phyloP scores from a whole-genome alignment of 2,888 invertebrate genomes.

The Platynereis dumerilii region DNA sequence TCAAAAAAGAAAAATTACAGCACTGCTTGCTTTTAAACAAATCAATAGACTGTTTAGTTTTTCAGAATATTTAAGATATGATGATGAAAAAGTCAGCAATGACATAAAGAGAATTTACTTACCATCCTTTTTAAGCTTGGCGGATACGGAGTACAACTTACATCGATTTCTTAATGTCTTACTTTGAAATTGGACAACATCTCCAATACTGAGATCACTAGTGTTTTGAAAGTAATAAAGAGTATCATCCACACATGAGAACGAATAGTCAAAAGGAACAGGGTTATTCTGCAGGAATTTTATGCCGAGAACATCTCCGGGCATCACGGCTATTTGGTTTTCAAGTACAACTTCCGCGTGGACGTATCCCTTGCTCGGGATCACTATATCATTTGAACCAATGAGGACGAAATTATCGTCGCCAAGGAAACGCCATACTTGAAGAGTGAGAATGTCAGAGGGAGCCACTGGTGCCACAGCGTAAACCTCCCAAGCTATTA shows the following conservation, averaged over 20 bases:
- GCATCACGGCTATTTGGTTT: not conserved
- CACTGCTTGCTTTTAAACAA: no score
- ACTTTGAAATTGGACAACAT: not conserved
- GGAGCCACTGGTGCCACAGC: not conserved
- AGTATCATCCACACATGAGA: not conserved
- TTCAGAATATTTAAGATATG: no score
- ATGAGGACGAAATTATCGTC: not conserved
- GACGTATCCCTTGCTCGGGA: not conserved
- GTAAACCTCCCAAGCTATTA: not conserved
- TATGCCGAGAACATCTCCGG: constrained; percentile 2
- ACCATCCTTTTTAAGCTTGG: not conserved
- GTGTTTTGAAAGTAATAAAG: no score
- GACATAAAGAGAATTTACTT: no score
- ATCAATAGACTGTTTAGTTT: no score
- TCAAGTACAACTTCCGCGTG: not conserved
- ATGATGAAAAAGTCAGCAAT: no score
- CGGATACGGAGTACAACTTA: not conserved
- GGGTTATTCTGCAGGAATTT: not conserved
- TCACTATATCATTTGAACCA: not conserved
- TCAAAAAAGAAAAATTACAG: no score
- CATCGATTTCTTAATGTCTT: not conserved
- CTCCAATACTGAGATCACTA: not conserved
- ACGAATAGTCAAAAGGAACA: not conserved
- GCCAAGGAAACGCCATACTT: no score
- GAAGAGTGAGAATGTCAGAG: no score